phyloP scores from a whole-genome alignment of 2,888 invertebrate genomes.

The Mesopsocus fuscifrons region DNA sequence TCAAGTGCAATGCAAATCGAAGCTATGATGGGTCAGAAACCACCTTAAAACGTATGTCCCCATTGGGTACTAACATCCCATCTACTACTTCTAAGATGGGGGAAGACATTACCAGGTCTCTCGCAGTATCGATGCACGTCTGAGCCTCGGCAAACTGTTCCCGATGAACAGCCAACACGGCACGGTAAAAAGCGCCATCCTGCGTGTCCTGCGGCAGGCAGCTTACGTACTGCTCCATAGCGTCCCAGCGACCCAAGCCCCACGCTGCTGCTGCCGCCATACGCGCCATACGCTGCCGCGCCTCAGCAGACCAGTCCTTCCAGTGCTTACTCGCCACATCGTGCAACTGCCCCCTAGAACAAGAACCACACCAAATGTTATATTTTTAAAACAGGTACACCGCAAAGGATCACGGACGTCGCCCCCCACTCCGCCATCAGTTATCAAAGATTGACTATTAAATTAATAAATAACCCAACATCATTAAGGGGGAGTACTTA shows the following conservation, averaged over 20 bases:
- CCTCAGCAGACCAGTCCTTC: conserved; percentile 39
- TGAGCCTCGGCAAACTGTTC: conserved; percentile 37
- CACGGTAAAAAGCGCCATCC: conserved; percentile 90
- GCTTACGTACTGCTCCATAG: conserved; percentile 78
- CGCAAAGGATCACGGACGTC: no score
- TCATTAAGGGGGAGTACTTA: no score
- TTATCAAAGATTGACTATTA: no score
- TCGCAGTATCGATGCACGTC: conserved; percentile 71
- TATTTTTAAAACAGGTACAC: no score
- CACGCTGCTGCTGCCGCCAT: conserved; percentile 91
- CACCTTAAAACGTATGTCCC: no score
- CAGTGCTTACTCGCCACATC: conserved; percentile 63
- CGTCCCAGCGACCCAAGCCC: conserved; percentile 87
- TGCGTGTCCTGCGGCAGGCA: conserved; percentile 83
- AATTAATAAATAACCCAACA: no score
- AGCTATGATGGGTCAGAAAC: no score
- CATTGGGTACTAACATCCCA: no score
- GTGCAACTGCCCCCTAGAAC: conserved; percentile 40
- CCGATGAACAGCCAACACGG: conserved; percentile 76
- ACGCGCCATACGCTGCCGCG: conserved; percentile 55
- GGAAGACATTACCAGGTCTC: conserved; percentile 65
- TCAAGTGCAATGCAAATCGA: no score
- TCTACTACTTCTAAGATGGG: no score
- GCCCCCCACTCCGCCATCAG: no score
- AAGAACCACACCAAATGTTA: neutral